Evolutionary conservation across 1,140 invertebrate genomes (phyloP), one percentile per base, ranked within the genome.

Genomic region (Lepeophtheirus salmonis): DNA sequence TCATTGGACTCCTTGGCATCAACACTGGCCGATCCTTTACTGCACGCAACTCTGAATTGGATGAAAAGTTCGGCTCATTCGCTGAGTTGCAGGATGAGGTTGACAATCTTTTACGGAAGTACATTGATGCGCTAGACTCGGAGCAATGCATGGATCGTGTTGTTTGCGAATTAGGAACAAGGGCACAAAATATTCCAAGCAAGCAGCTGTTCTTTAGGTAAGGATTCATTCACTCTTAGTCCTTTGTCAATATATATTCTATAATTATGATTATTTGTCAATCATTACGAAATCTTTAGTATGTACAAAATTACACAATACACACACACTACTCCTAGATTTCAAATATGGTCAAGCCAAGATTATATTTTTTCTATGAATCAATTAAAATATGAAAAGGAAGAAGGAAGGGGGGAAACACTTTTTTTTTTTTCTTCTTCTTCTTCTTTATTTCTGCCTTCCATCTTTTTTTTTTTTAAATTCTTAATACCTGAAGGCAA

Each of bases 141-240:
- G 20, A 54, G 10, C 52, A 54, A 54, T 54, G 52, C 22, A 54
- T 21, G 52, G 52, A 54, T 24, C 52, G 52, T n/a, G 23, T 54
- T 24, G 52, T 54, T 23, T 54, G 52, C 22, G 52, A 54, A 54
- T 2, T 54, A n/a, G 52, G 52, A 23, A 24, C 23, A 14, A 18
- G 16, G 21, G 52, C 52, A 20, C 52, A 54, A 17, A 24, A 24
- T 20, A 20, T 54, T 20, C 3, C 52, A 3, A 24, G 52, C 52
- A 54, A 54, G 23, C 13, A 54, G 17, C 20, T 54, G 17, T 54
- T 54, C 17, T 54, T 54, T 13, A 54, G 52, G 52, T 54, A 54
- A 54, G 22, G n/a, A 21, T 54, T 14, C 4, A 41, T 41, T n/a
- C 30, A n/a, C n/a, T n/a, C n/a, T n/a, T n/a, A n/a, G n/a, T n/a